Base-by-base conservation (phyloP, 2,797 vertebrate species). In the Naso thynnoides region DNA sequence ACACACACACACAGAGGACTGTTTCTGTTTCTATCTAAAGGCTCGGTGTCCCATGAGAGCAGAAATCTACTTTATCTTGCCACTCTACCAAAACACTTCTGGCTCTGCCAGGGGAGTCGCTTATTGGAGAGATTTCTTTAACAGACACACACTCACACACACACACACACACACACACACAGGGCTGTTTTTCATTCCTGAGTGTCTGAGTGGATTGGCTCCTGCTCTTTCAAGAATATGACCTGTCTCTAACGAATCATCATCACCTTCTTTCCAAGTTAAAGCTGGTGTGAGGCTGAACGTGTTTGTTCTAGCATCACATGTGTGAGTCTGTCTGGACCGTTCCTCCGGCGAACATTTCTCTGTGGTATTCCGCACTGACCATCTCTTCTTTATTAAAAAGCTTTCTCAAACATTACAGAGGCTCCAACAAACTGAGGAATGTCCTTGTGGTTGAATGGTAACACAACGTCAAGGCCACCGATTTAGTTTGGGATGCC, bases 51-150 rank as follows among this genome's bases (percentile, higher is more conserved):
- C 58, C 73, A 13, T 36, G 63, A 63, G 78, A 53, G 62, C 55
- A 75, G 55, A 44, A 67, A 52, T 68, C 39, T 49, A 63, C 72
- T 82, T 82, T 63, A 83, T 82, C 74, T 68, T 56, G 31, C 55
- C 65, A 76, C 54, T 80, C 75, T 55, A 80, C 58, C 48, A 71
- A 82, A 84, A 80, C 61, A 80, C 65, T 82, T 84, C 79, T 65
- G 69, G 48, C 56, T 10, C 24, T 0, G 63, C 76, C 81, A 76
- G 70, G n/a, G 76, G 73, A 57, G 23, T 6, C 59, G 59, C 64
- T 64, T 68, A 41, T 57, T 52, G 33, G 21, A 66, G 67, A 49
- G 42, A 45, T 78, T 50, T 48, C 49, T 79, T 78, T 56, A 65
- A 78, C 45, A 59, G 38, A 76, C 77, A 54, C 64, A 67, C 36